These are phyloP conservation scores for Coelopa frigida DNA, from an alignment of 1,140 invertebrate genomes.

Conservation along the genomic window DNA sequence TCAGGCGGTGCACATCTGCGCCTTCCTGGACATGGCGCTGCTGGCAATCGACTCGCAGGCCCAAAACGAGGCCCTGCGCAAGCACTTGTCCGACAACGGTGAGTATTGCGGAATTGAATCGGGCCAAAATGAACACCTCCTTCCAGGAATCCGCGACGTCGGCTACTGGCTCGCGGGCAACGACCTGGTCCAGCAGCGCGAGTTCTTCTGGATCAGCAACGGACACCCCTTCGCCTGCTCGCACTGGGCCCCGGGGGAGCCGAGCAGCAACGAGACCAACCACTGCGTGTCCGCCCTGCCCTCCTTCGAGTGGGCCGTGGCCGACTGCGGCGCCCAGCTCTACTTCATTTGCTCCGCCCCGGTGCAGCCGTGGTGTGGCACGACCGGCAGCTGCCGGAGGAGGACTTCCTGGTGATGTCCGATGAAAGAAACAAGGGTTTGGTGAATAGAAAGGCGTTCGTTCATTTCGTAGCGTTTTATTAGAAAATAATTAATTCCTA, in stretches of 20 bases:
- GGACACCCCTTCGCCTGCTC: neutral
- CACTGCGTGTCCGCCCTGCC: neutral
- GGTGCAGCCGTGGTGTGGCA: neutral
- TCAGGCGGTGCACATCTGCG: neutral
- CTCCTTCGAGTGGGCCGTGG: neutral
- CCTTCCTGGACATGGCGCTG: neutral
- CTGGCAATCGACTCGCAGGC: neutral
- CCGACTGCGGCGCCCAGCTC: neutral
- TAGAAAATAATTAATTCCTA: too few species aligned
- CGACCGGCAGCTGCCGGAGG: neutral
- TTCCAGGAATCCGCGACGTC: too few species aligned
- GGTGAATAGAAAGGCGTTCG: too few species aligned
- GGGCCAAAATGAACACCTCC: too few species aligned
- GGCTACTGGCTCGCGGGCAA: slow-evolving; percentile 4
- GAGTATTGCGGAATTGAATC: too few species aligned
- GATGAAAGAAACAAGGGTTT: too few species aligned
- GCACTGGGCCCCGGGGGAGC: neutral
- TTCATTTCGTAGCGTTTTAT: too few species aligned
- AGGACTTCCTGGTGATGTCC: too few species aligned
- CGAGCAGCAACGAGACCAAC: neutral
- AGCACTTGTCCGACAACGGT: too few species aligned
- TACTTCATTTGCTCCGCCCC: neutral
- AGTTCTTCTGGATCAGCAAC: neutral
- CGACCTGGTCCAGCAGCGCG: neutral
- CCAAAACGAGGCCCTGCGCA: neutral